These are phyloP conservation scores for Girardinus metallicus DNA, from an alignment of 2,797 vertebrate species.

Conservation along the genomic window DNA sequence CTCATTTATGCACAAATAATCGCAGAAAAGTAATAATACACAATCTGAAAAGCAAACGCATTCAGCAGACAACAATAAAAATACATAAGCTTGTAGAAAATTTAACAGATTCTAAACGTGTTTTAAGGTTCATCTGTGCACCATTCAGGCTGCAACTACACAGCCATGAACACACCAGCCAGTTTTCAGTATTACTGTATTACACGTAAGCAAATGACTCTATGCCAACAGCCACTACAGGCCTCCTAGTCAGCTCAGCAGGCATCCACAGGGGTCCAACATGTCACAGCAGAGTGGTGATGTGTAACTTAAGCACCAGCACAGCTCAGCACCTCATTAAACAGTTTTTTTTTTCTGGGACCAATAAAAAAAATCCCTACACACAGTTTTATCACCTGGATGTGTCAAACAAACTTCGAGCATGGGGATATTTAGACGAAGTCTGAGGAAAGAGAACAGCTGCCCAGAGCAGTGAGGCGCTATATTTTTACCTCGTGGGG, in stretches of 20 bases:
- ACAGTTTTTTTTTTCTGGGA: conserved; percentile 36
- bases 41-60: neutral
- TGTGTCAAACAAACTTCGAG: neutral
- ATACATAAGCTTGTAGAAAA: neutral
- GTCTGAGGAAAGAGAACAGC: neutral
- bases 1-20: conserved; percentile 3
- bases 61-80: neutral
- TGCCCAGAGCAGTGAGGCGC: neutral
- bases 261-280: conserved; percentile 40
- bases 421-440: neutral
- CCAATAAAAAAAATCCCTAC: conserved; percentile 42
- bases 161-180: conserved; percentile 4
- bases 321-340: conserved; percentile 50
- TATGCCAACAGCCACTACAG: conserved; percentile 23
- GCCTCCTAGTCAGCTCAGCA: conserved; percentile 15
- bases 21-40: neutral
- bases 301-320: conserved; percentile 40
- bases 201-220: conserved; percentile 38
- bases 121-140: neutral
- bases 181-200: conserved; percentile 23
- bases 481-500: neutral
- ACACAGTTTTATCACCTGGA: neutral
- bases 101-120: neutral
- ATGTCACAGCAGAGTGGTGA: conserved; percentile 26
- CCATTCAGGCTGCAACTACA: neutral